phyloP scores from a whole-genome alignment of 2,797 vertebrate species.

The Sebastes kiyomatsui region DNA sequence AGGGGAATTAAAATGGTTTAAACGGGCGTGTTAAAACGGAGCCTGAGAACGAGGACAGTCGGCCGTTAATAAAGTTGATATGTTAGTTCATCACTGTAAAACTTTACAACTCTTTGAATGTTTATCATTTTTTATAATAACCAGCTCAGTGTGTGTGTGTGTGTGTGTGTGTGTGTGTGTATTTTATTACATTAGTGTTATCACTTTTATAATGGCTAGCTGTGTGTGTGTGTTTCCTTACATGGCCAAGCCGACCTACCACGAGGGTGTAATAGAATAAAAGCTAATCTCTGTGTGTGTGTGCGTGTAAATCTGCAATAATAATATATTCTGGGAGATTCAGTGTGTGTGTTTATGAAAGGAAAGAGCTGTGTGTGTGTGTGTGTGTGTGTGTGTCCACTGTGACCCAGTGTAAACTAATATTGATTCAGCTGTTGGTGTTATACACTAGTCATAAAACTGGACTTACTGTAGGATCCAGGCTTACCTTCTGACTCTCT shows the following conservation, averaged over 20 bases:
- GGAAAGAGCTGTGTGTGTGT: slow-evolving; percentile 36
- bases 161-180: slow-evolving; percentile 33
- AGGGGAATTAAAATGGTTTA: slow-evolving; percentile 56
- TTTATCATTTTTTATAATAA: slow-evolving; percentile 77
- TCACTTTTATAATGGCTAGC: slow-evolving; percentile 58
- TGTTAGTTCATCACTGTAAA: slow-evolving; percentile 76
- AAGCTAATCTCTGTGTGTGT: slow-evolving; percentile 54
- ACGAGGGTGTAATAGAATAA: slow-evolving; percentile 65
- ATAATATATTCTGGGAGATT: slow-evolving; percentile 62
- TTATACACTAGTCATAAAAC: slow-evolving; percentile 80
- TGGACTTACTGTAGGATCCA: slow-evolving; percentile 77
- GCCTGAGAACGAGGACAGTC: slow-evolving; percentile 51
- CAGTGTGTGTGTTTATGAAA: slow-evolving; percentile 62
- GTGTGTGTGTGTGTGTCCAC: slow-evolving; percentile 62
- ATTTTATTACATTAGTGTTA: slow-evolving; percentile 69
- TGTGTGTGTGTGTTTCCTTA: slow-evolving; percentile 4
- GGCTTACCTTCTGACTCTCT: slow-evolving; percentile 62
- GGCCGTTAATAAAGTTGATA: slow-evolving; percentile 69
- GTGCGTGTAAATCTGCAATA: slow-evolving; percentile 56
- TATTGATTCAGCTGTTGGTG: slow-evolving; percentile 82
- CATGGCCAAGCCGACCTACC: slow-evolving; percentile 53
- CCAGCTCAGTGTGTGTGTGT: slow-evolving; percentile 26
- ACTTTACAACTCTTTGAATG: slow-evolving; percentile 75
- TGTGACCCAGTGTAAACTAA: slow-evolving; percentile 81
- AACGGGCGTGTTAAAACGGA: slow-evolving; percentile 39